Evolutionary conservation across 2,888 invertebrate genomes (phyloP), one percentile per base, ranked within the genome.

Genomic region (Odontocolon sp.): DNA sequence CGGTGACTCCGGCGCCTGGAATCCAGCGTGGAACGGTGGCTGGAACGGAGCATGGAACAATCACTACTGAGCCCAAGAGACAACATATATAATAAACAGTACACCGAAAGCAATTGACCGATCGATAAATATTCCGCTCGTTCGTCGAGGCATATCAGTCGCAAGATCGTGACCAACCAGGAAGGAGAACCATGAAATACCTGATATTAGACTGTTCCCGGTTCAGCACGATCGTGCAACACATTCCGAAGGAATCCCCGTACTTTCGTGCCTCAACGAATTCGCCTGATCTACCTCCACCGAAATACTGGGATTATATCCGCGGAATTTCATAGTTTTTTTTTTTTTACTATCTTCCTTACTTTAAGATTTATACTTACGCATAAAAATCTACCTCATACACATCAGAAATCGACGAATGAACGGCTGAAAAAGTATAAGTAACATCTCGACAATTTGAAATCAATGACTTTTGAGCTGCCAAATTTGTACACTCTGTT

Each of bases 1-100:
- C 1, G 87, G 86, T 11, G 84, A 82, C 23, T 72, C 81, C 9
- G 86, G 83, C 4, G 82, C 83, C 23, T 87, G 84, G 75, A 84
- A 85, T 77, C 86, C 83, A 5, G 81, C 80, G 68, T 81, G 75
- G 73, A 81, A 81, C 57, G 80, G 80, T 9, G 73, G 80, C 52
- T 82, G 80, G 81, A 77, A 81, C 67, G 79, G 71, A 8, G 70
- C 81, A 31, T 84, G 82, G 81, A 82, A 84, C 74, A 79, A 79
- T 64, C 81, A 79, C 9, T 81, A 80, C 64, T 82, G 70, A 81
- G 40, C 31, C n/a, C n/a, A n/a, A 45, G 45, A 54, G 40, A 8
- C 11, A 71, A 67, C 23, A n/a, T 1, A 54, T 18, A 31, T 50
- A 50, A 50, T 23, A 56, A 47, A 68, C 18, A n/a, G 14, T 33